A percentile compares a stretch with the other conserved stretches of the same genome.
Conservation (phyloP, 2,797 vertebrate species). For the Chromobotia macracanthus region DNA sequence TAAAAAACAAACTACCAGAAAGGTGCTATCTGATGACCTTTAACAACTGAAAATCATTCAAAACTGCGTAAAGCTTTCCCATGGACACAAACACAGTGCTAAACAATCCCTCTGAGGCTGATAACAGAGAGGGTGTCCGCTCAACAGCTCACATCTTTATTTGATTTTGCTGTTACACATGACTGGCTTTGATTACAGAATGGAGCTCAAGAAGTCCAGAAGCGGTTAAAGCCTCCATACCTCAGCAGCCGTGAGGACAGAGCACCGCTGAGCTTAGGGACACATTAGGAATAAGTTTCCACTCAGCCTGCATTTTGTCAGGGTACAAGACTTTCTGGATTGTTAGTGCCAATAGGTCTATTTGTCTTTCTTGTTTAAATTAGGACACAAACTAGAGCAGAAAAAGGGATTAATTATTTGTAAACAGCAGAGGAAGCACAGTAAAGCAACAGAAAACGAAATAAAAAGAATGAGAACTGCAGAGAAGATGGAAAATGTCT, state of each 20-base stretch:
- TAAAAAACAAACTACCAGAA: not conserved
- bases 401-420: not conserved
- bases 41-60: not conserved
- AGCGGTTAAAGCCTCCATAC: slow-evolving; percentile 38
- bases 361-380: not conserved
- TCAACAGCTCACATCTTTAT: slow-evolving; percentile 13
- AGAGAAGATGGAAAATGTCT: not conserved
- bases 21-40: slow-evolving; percentile 1
- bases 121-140: not conserved
- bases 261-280: not conserved
- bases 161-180: slow-evolving; percentile 10
- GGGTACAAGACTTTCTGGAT: not conserved
- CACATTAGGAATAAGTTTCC: slow-evolving; percentile 44
- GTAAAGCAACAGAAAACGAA: not conserved
- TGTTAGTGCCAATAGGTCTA: not conserved
- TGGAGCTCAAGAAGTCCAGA: not conserved
- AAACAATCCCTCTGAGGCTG: not conserved
- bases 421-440: not conserved
- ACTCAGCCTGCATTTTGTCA: slow-evolving; percentile 42
- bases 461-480: not conserved
- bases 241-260: slow-evolving; percentile 35
- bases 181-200: slow-evolving; percentile 24
- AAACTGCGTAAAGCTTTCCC: slow-evolving; percentile 40
- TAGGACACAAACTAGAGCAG: not conserved
- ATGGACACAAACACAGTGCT: not conserved